Percentiles rank a stretch among this genome's conserved stretches.
phyloP scores from a whole-genome alignment of 2,797 vertebrate species.

The Oryzias sinensis region DNA sequence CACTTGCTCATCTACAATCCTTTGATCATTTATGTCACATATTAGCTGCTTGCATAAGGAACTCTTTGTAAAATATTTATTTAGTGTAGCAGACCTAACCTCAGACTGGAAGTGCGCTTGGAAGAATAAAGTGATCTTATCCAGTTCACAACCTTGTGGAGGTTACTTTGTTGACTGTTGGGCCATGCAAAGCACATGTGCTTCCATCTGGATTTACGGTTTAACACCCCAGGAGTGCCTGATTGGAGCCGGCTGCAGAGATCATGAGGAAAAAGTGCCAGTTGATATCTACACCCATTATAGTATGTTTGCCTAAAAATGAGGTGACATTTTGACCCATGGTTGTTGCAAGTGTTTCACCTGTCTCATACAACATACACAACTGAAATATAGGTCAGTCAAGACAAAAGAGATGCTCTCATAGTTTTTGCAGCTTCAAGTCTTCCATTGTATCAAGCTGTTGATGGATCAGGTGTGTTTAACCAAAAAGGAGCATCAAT shows the following conservation, averaged over 20 bases:
- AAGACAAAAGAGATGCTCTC: too few relatives aligned
- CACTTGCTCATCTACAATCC: constrained; percentile 37
- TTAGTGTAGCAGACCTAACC: constrained; percentile 13
- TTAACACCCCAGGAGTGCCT: constrained; percentile 51
- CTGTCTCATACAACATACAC: too few relatives aligned
- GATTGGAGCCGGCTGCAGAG: constrained; percentile 56
- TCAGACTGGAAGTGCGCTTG: constrained; percentile 16
- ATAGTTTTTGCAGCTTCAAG: too few relatives aligned
- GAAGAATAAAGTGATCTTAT: constrained; percentile 1
- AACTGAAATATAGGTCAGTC: too few relatives aligned
- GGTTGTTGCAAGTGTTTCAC: too few relatives aligned
- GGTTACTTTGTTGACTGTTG: constrained; percentile 12
- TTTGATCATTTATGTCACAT: constrained; percentile 42
- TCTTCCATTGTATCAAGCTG: too few relatives aligned
- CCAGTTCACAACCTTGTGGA: constrained; percentile 21
- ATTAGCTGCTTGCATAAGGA: constrained; percentile 10
- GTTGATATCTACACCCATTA: constrained; percentile 15
- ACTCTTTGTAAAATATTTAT: constrained; percentile 19
- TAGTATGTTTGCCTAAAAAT: neutral
- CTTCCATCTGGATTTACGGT: constrained; percentile 45
- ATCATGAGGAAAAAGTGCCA: constrained; percentile 44
- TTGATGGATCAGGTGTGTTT: too few relatives aligned
- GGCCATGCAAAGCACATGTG: constrained; percentile 56
- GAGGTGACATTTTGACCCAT: too few relatives aligned
- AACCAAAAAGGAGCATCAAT: too few relatives aligned